Percentiles rank a stretch among this genome's conserved stretches.
Evolutionary conservation across 2,888 invertebrate species (phyloP).

Genomic region (Abrostola tripartita): DNA sequence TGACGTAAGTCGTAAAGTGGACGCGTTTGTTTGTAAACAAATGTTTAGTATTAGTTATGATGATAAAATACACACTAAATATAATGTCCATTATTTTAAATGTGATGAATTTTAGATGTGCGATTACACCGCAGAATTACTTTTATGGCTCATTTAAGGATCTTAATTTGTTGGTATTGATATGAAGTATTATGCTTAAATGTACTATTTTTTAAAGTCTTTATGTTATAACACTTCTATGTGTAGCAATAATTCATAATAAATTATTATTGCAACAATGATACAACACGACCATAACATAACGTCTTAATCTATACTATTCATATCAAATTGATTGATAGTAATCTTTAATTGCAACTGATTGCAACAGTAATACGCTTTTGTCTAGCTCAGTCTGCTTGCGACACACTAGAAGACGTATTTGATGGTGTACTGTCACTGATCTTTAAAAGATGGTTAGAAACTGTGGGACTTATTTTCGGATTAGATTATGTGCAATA

Average conservation of each 20-base stretch:
- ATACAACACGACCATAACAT: slow-evolving; percentile 6
- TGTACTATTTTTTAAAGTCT: too few relatives aligned
- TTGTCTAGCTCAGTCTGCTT: slow-evolving; percentile 23
- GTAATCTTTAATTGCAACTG: slow-evolving; percentile 39
- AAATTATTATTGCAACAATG: slow-evolving; percentile 17
- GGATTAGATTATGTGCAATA: too few relatives aligned
- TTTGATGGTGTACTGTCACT: not conserved
- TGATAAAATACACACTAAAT: slow-evolving; percentile 15
- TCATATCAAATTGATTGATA: slow-evolving; percentile 39
- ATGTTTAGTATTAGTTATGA: slow-evolving; percentile 16
- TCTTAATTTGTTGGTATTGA: slow-evolving; percentile 23
- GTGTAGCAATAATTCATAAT: slow-evolving; percentile 18
- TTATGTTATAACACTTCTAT: not conserved
- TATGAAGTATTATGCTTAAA: slow-evolving; percentile 2
- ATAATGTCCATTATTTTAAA: slow-evolving; percentile 13
- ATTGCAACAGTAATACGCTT: slow-evolving; percentile 30
- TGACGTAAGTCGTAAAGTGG: slow-evolving; percentile 42
- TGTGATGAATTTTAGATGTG: too few relatives aligned
- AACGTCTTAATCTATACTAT: slow-evolving; percentile 27
- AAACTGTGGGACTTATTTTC: too few relatives aligned
- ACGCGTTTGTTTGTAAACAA: slow-evolving; percentile 51
- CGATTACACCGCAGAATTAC: slow-evolving; percentile 5
- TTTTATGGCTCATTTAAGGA: slow-evolving; percentile 8
- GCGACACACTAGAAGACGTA: slow-evolving; percentile 15
- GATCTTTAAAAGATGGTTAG: too few relatives aligned